Evolutionary conservation across 2,113 vertebrate species (phyloP).

Genomic region (Ifrita kowaldi): DNA sequence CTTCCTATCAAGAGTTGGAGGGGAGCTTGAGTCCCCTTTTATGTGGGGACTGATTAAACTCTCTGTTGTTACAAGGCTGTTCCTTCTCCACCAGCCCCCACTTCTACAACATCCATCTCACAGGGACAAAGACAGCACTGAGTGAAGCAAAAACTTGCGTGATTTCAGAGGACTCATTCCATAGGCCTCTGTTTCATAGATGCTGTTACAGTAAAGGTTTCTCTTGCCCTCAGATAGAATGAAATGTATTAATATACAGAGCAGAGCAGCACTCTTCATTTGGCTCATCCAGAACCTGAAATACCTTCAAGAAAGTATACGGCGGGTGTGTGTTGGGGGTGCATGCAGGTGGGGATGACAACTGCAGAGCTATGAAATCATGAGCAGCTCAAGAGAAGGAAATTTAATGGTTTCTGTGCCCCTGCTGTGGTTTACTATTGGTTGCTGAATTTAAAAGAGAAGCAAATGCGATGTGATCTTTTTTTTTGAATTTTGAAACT

Average conservation of each 20-base stretch:
- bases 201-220: background rate
- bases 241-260: background rate
- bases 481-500: background rate
- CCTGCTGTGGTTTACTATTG: background rate
- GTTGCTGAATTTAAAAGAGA: background rate
- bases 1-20: background rate
- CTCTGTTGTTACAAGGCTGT: background rate
- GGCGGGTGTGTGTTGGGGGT: rapidly evolving
- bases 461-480: background rate
- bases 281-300: background rate
- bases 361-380: background rate
- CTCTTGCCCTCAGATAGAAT: background rate
- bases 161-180: background rate
- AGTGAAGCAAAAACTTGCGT: background rate
- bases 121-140: background rate
- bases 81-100: background rate
- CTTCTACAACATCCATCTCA: background rate
- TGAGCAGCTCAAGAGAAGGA: background rate
- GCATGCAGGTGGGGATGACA: background rate
- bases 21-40: background rate
- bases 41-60: background rate
- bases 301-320: background rate
- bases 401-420: background rate
- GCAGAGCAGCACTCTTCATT: background rate
- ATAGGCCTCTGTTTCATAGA: background rate